phyloP scores from a whole-genome alignment of 2,797 vertebrate species.

The Eulemur albifrons region DNA sequence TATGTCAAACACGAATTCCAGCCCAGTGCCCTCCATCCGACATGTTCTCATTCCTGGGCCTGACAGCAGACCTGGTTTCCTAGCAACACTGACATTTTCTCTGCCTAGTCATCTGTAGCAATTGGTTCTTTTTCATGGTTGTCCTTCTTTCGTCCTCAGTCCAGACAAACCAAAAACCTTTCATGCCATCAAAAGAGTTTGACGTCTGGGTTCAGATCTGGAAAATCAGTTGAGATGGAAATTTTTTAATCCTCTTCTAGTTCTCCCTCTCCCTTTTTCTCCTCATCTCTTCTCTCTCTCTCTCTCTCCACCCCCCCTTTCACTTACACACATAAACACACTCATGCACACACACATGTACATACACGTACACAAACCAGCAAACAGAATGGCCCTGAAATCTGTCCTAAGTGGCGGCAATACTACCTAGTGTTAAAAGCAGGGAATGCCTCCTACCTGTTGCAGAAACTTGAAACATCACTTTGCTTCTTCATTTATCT shows the following conservation, averaged over 20 bases:
- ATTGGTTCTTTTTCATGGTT: conserved; percentile 15
- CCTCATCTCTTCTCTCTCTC: neutral
- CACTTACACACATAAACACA: neutral
- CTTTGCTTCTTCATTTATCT: neutral
- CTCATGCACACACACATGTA: neutral
- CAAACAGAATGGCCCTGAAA: neutral
- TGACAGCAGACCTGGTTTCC: conserved; percentile 48
- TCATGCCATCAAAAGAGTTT: neutral
- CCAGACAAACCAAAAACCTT: neutral
- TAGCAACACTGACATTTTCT: conserved; percentile 68
- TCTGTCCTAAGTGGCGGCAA: neutral
- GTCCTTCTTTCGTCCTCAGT: neutral
- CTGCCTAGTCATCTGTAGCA: conserved; percentile 64
- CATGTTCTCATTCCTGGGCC: conserved; percentile 55
- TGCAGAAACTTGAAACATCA: neutral
- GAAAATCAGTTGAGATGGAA: neutral
- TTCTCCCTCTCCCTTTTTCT: neutral
- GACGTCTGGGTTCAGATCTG: neutral
- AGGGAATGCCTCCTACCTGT: neutral
- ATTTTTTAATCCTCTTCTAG: neutral
- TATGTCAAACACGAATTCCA: conserved; percentile 50
- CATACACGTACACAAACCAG: neutral
- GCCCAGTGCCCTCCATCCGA: conserved; percentile 45
- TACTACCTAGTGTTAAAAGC: neutral
- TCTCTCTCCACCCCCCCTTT: neutral